Base-by-base conservation (phyloP, 2,888 invertebrate species). In the Eulithis prunata region DNA sequence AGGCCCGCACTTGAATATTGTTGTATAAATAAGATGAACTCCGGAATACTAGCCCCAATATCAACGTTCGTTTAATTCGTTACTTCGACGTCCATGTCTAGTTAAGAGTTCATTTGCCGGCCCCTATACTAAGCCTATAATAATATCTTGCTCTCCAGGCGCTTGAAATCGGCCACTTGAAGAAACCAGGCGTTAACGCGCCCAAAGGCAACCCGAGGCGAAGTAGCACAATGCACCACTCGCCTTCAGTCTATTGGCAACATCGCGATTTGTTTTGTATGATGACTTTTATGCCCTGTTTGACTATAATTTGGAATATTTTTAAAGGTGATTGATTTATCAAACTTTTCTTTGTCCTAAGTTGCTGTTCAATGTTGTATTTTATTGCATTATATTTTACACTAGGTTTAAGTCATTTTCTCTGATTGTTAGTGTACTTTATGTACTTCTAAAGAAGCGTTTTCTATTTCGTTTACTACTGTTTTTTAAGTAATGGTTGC, bases 391-490 rank as follows among this genome's bases (percentile, higher is more conserved):
- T 51, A 56, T 66, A 65, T 38, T 57, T 68, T 53, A 66, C 51
- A 62, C 14, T 36, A 14, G 45, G 46, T 55, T 55, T 13, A 36
- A 51, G 58, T 45, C 28, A 14, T 43, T 52, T 43, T 45, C 11
- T 60, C 45, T 12, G 13, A 46, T 62, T 57, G n/a, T 53, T 58
- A 38, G 36, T 13, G 45, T 60, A 56, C 51, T 45, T 14, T 52
- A 41, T 63, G 38, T 59, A 13, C 36, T 59, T 52, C 47, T 41
- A 14, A 55, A 62, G 46, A 56, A 64, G 14, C 43, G 59, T 43
- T 69, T 64, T 62, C 55, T 54, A 46, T 43, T 59, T 54, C 51
- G 62, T 71, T 68, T 56, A 41, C 57, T 68, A 68, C 53, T 65
- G 12, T 52, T 60, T 64, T 62, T 62, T 49, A 65, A 55, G 28